Evolutionary conservation across 2,113 vertebrate species (phyloP), one percentile per base, ranked within the genome.

Genomic region (Helogale parvula): DNA sequence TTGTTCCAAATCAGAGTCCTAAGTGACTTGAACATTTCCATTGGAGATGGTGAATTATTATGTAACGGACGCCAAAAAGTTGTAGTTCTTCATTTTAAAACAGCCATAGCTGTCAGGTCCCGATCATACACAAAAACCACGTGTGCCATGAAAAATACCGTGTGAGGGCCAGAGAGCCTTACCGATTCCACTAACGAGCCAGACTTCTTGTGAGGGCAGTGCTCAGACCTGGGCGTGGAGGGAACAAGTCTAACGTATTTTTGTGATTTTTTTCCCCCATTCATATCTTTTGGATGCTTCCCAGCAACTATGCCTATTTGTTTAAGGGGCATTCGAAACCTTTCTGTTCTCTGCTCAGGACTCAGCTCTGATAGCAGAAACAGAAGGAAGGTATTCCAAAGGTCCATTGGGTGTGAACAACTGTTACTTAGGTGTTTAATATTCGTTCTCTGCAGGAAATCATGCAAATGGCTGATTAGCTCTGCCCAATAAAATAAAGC

Each of bases 381-480:
- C 91, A 94, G 93, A 96, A 98, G 94, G 81, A 92, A 97, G 74
- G 91, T 93, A 97, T 98, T 98, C 91, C 94, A 94, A 80, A 79
- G 0, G 68, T 95, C 45, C 86, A 13, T 94, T 89, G 66, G 80
- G 97, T 98, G 97, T 96, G 96, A 98, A 98, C 95, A 88, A 92
- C 60, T 96, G 85, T 98, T 98, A 95, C 17, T 0, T 98, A 97
- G 98, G 98, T 96, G 81, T 98, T 98, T 98, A 98, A 98, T 98
- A 98, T 97, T 89, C 83, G 57, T 93, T 87, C 98, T 98, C 98
- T 97, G 98, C 96, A 97, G 98, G 98, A 98, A 98, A 93, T 94
- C 90, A 68, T 97, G 96, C 92, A 95, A 98, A 98, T 98, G 97
- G 93, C 97, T 98, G 97, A 98, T 98, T 98, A 98, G 97, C 92